phyloP scores from a whole-genome alignment of 2,113 vertebrate genomes.

The Oryctolagus cuniculus region DNA sequence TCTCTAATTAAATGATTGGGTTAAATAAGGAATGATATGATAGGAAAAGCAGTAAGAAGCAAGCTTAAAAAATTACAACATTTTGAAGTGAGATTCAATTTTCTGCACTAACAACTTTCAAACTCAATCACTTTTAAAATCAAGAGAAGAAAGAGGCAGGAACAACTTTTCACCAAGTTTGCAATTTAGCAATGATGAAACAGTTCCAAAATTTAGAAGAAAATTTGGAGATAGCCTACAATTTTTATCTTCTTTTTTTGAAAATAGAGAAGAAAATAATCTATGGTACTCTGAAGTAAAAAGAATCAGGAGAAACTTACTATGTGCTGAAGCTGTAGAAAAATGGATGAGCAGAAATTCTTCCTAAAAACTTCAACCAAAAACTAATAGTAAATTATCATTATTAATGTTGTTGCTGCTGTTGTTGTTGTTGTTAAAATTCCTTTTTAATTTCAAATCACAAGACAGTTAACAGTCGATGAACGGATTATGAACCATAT shows the following conservation, averaged over 20 bases:
- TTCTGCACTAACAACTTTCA: constrained; percentile 77
- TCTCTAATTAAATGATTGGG: constrained; percentile 62
- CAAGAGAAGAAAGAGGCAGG: constrained; percentile 73
- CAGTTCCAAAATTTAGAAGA: constrained; percentile 77
- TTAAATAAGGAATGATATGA: constrained; percentile 68
- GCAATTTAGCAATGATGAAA: constrained; percentile 80
- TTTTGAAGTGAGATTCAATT: constrained; percentile 73
- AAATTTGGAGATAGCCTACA: constrained; percentile 81
- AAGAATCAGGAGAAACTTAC: constrained; percentile 75
- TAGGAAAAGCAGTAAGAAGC: not conserved
- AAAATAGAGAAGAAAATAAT: constrained; percentile 82
- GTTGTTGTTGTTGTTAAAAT: too few species aligned
- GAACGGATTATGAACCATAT: constrained; percentile 63
- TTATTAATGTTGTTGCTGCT: too few species aligned
- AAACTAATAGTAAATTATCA: constrained; percentile 63
- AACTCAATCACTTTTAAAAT: constrained; percentile 78
- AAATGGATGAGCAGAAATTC: not conserved
- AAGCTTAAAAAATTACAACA: constrained; percentile 58
- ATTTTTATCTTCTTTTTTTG: constrained; percentile 75
- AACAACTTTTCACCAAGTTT: constrained; percentile 81
- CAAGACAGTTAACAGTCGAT: constrained; percentile 74
- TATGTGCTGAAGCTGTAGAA: constrained; percentile 2
- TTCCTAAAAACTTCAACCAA: constrained; percentile 51
- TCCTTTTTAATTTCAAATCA: constrained; percentile 80
- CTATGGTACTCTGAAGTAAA: constrained; percentile 71